phyloP scores from a whole-genome alignment of 2,113 vertebrate genomes.

The Camelus dromedarius region DNA sequence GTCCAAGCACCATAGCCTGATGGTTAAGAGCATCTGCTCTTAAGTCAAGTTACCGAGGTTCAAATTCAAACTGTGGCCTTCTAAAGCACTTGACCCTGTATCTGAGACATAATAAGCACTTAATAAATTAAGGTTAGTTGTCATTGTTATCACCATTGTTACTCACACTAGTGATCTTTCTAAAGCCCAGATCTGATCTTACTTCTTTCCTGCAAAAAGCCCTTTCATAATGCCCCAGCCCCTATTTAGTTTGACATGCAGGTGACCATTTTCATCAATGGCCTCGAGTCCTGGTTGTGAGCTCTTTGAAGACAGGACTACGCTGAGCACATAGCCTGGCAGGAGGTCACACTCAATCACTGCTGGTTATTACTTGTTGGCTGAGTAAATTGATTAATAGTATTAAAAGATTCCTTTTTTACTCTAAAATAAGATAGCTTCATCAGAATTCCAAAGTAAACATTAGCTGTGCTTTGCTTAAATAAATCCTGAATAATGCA shows the following conservation, averaged over 20 bases:
- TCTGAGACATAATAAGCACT: not conserved
- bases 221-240: not conserved
- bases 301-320: not conserved
- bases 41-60: not conserved
- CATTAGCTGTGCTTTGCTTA: slow-evolving; percentile 38
- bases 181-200: not conserved
- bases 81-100: not conserved
- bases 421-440: slow-evolving; percentile 4
- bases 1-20: not conserved
- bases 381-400: not conserved
- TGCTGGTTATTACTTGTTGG: not conserved
- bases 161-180: not conserved
- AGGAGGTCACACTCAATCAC: not conserved
- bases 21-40: not conserved
- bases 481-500: slow-evolving; percentile 43
- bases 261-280: not conserved
- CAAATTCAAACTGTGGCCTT: not conserved
- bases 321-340: not conserved
- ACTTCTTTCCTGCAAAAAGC: not conserved
- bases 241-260: not conserved
- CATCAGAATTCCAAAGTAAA: slow-evolving; percentile 53
- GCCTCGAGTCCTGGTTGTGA: not conserved
- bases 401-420: not conserved
- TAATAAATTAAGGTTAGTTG: slow-evolving; percentile 11
- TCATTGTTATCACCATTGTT: not conserved